phyloP scores from a whole-genome alignment of 2,888 invertebrate species.

The Yponomeuta sedellus region DNA sequence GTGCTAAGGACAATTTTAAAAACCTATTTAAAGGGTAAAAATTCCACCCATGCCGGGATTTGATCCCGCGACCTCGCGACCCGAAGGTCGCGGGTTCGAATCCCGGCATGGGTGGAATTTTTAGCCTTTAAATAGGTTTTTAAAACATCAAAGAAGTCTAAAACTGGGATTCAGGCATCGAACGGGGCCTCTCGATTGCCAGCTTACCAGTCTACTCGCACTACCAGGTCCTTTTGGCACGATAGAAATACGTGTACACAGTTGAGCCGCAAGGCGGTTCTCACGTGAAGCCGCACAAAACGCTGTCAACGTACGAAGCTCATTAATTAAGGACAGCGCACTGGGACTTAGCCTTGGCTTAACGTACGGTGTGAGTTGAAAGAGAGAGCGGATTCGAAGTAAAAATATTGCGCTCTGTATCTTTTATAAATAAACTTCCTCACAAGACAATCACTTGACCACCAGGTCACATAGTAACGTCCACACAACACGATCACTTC shows the following conservation, averaged over 20 bases:
- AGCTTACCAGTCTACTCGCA: not conserved
- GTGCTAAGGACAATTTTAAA: too few species aligned
- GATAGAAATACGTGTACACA: not conserved
- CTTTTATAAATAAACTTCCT: too few species aligned
- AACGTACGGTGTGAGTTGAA: slow-evolving; percentile 13
- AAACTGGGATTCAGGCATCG: too few species aligned
- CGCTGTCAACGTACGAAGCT: slow-evolving; percentile 13
- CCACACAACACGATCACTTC: not conserved
- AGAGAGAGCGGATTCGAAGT: not conserved
- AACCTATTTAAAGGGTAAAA: too few species aligned
- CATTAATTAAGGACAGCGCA: slow-evolving; percentile 38
- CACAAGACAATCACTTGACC: too few species aligned
- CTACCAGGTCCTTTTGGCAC: not conserved
- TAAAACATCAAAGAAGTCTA: too few species aligned
- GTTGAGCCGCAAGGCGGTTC: slow-evolving; percentile 1
- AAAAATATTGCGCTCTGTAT: too few species aligned
- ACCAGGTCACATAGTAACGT: not conserved
- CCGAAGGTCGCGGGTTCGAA: too few species aligned
- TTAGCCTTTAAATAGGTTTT: too few species aligned
- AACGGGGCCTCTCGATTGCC: not conserved
- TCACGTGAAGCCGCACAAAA: slow-evolving; percentile 7
- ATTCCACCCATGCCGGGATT: too few species aligned
- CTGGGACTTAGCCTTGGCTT: slow-evolving; percentile 15
- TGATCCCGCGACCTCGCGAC: too few species aligned
- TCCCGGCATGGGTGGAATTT: too few species aligned